Conservation (phyloP, 1,140 invertebrate genomes). For the Lucilia cuprina region DNA sequence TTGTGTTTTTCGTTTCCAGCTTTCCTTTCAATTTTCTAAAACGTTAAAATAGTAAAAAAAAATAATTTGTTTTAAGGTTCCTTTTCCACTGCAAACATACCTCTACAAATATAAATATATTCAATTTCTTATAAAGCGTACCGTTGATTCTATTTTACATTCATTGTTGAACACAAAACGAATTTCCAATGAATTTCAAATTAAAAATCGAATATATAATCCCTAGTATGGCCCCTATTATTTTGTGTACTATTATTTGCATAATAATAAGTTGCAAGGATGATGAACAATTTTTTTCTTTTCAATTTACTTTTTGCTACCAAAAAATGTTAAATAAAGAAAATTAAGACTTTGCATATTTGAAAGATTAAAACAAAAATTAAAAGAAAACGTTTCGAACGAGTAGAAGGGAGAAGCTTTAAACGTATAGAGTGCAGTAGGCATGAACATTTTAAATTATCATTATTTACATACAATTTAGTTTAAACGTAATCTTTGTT, state of each 20-base stretch:
- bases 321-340: neutral
- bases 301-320: constrained; percentile 20
- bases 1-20: neutral
- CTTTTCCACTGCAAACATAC: neutral
- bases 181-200: constrained; percentile 30
- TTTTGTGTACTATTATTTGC: constrained; percentile 25
- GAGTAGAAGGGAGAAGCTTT: neutral
- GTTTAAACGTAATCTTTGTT: neutral
- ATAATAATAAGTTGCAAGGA: constrained; percentile 33
- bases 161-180: constrained; percentile 2
- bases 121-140: neutral
- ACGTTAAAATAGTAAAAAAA: neutral
- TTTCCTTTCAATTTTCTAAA: neutral
- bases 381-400: neutral
- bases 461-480: neutral
- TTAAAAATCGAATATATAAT: constrained; percentile 32
- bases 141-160: constrained; percentile 9
- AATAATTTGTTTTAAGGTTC: neutral
- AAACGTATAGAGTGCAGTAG: neutral
- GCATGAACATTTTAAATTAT: neutral
- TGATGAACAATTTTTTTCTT: constrained; percentile 22
- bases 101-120: neutral
- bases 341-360: constrained; percentile 31
- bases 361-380: neutral
- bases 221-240: constrained; percentile 21